Conservation (phyloP, 2,888 invertebrate species). For the Tenthredo amoena region DNA sequence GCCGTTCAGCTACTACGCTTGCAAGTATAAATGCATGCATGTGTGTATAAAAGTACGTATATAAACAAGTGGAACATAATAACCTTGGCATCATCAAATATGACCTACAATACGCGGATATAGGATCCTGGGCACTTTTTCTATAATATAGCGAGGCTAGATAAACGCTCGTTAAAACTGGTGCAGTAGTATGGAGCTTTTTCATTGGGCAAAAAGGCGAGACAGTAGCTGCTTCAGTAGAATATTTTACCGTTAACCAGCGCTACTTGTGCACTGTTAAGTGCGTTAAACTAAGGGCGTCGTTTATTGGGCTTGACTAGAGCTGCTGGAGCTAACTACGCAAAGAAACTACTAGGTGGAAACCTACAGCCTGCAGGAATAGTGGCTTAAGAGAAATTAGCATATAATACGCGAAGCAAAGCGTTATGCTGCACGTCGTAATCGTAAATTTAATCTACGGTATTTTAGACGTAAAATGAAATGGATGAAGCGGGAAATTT, state of each 20-base stretch:
- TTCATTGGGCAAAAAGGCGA: not conserved
- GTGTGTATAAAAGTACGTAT: not conserved
- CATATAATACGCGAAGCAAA: constrained; percentile 64
- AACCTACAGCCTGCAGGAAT: not conserved
- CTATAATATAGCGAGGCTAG: not conserved
- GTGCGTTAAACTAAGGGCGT: constrained; percentile 18
- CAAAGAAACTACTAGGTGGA: constrained; percentile 10
- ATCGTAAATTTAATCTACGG: constrained; percentile 6
- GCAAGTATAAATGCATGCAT: not conserved
- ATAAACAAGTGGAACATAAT: not conserved
- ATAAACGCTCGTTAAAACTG: constrained; percentile 4
- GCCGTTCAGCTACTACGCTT: not conserved
- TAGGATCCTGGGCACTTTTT: not conserved
- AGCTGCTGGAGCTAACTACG: not conserved
- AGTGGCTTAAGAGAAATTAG: constrained; percentile 62
- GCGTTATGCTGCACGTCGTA: constrained; percentile 10
- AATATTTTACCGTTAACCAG: constrained; percentile 1
- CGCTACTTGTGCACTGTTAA: not conserved
- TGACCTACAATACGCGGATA: constrained; percentile 22
- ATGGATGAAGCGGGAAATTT: constrained; percentile 1
- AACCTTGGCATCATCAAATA: constrained; percentile 34
- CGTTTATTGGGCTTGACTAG: constrained; percentile 15
- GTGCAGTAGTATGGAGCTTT: not conserved
- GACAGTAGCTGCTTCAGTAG: not conserved
- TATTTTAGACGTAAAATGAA: not conserved